Base-by-base conservation (phyloP, 1,140 invertebrate genomes). In the Drosophila aff. region DNA sequence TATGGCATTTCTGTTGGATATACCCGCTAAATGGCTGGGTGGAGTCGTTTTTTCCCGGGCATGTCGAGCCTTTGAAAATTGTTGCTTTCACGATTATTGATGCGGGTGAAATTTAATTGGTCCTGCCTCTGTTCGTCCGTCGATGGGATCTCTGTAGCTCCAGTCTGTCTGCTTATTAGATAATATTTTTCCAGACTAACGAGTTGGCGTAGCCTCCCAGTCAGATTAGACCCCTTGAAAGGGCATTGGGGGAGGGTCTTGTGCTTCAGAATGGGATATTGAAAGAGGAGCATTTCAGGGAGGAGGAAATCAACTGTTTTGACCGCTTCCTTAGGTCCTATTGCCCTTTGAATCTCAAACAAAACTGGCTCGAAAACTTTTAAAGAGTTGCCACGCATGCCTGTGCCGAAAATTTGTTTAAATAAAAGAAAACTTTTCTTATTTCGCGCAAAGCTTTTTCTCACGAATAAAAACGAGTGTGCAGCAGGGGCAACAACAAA, bases 21-120 rank as follows among this genome's bases (percentile, higher is more conserved):
- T 58, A 43, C 38, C 64, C 21, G 63, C 57, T 43, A 26, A n/a
- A 61, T 38, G 31, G 60, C 23, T 23, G 40, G 41, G n/a, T 28
- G 33, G 18, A 58, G 50, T 28, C 31, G 23, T 28, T 76, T 75
- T 65, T 81, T 78, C 55, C 64, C 50, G 61, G 73, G 49, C 77
- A 67, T 65, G 59, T 60, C 60, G 65, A 10, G 53, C 33, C 52
- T 72, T 68, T 75, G 72, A 55, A 74, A 84, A 89, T 91, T 84
- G 78, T 87, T 91, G 83, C 89, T 91, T 91, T 91, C 79, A 91
- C 87, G 83, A 76, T 91, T 84, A 86, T 91, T 87, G 89, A 91
- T 89, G 89, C 89, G 83, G 84, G 83, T 91, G 75, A 89, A 89
- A 91, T 91, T 91, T 91, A 91, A 91, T 91, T 91, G 89, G 89